Base-by-base conservation (phyloP, 2,797 vertebrate genomes). In the Adrianichthys oophorus region DNA sequence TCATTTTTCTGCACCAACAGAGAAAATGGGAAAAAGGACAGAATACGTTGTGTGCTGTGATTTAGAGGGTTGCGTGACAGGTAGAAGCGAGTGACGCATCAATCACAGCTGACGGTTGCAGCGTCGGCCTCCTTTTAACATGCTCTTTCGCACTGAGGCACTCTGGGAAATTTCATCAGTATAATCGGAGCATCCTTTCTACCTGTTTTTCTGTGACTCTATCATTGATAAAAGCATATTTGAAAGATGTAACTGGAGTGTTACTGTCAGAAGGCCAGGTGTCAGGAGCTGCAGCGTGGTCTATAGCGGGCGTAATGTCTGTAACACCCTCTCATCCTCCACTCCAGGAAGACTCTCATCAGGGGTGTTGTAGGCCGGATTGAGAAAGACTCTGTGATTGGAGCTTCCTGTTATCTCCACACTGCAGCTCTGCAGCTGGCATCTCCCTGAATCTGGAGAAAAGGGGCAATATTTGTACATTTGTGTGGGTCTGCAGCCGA, bases 381-480 rank as follows among this genome's bases (percentile, higher is more conserved):
- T 42, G 65, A 77, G 61, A 67, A 69, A 49, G 72, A 62, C 60
- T 53, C 64, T 65, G 56, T 63, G 65, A 84, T 65, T 82, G 74
- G 76, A 80, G 75, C 69, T 47, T 74, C 60, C 60, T 70, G 74
- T 86, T 89, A 87, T 89, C 86, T 80, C 64, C 63, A 37, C 47
- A 60, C 48, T 10, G 46, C 85, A 87, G 85, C 69, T 68, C 63
- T 72, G 65, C 24, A 50, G 48, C 73, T 84, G 76, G 76, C 78
- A 76, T 52, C 50, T 68, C 42, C 62, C 59, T 52, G 48, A 50
- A 62, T 65, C 58, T 64, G 67, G 46, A 69, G 26, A 62, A 59
- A 63, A 70, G 29, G 15, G 26, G 47, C n/a, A 48, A 51, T 55
- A 21, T 56, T 46, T 62, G 15, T 45, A 63, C 23, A 48, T 18